Base-by-base conservation (phyloP, 2,888 invertebrate species). In the Bombylius discolor region DNA sequence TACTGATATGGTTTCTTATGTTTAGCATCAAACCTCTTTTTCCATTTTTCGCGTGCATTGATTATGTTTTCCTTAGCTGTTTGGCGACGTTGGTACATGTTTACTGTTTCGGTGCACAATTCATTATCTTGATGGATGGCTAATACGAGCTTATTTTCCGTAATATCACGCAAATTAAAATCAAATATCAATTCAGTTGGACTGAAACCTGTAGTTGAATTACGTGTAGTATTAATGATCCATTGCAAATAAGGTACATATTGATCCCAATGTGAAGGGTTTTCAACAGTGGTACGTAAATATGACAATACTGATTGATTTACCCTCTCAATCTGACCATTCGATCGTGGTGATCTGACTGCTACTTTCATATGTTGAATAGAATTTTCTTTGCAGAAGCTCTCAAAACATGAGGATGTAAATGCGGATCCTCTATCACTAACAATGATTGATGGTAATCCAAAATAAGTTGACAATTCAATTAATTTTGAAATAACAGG, bases 361-460 rank as follows among this genome's bases (percentile, higher is more conserved):
- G 64, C 63, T n/a, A 58, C 61, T 57, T 63, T 60, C 1, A 65
- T 52, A 49, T 65, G 65, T 45, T 61, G 51, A 7, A 66, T 62
- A 2, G 55, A 55, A 49, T 60, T 51, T 6, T 58, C 46, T 5
- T 58, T 51, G 52, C 60, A 63, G 45, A 62, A 63, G 4, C 60
- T 42, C 52, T 60, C 58, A 52, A 65, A 65, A 32, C 32, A 31
- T 39, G 60, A 57, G 1, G 65, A 59, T 1, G 58, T 62, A 51
- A 61, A 63, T 39, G 64, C 62, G n/a, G 63, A 59, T n/a, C 66
- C 65, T 14, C 64, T 56, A 57, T 67, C 64, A 2, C 61, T 61
- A 13, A 67, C 59, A 2, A 68, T 59, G 13, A 61, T 52, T 31
- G 49, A 53, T 13, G 66, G 65, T 11, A 60, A 60, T 3, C 65